Conservation (phyloP, 2,113 vertebrate genomes). For the Tamias sibiricus region DNA sequence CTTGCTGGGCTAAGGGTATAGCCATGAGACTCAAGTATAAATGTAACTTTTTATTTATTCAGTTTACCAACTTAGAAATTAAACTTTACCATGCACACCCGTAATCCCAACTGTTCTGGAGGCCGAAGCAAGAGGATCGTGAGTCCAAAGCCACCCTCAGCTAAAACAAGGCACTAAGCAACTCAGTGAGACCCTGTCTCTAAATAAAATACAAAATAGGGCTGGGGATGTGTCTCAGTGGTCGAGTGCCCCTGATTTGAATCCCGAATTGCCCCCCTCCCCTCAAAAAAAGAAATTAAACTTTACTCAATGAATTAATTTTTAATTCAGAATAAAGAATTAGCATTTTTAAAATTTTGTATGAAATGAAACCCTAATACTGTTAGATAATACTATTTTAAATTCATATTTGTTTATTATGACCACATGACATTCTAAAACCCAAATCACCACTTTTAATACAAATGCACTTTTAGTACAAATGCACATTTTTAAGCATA, state of each 20-base stretch:
- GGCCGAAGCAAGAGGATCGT: too few relatives aligned
- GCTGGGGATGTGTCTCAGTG: too few relatives aligned
- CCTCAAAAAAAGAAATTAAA: neutral
- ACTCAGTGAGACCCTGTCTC: too few relatives aligned
- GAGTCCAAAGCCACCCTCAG: too few relatives aligned
- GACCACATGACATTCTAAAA: neutral
- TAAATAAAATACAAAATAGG: too few relatives aligned
- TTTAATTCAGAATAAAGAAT: neutral
- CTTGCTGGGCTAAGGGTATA: neutral
- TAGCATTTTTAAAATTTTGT: neutral
- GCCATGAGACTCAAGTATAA: neutral
- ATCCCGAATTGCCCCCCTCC: too few relatives aligned
- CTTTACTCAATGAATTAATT: neutral
- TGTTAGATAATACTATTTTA: neutral
- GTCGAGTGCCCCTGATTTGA: too few relatives aligned
- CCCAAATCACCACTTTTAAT: slow-evolving; percentile 6
- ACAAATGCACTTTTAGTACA: neutral
- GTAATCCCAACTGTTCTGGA: too few relatives aligned
- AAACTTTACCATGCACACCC: too few relatives aligned
- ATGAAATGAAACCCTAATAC: neutral
- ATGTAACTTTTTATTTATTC: neutral
- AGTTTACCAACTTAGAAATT: neutral
- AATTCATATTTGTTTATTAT: neutral
- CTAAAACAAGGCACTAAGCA: too few relatives aligned
- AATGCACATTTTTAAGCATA: neutral